Base-by-base conservation (phyloP, 2,888 invertebrate genomes). In the Drosophila imparisetae region DNA sequence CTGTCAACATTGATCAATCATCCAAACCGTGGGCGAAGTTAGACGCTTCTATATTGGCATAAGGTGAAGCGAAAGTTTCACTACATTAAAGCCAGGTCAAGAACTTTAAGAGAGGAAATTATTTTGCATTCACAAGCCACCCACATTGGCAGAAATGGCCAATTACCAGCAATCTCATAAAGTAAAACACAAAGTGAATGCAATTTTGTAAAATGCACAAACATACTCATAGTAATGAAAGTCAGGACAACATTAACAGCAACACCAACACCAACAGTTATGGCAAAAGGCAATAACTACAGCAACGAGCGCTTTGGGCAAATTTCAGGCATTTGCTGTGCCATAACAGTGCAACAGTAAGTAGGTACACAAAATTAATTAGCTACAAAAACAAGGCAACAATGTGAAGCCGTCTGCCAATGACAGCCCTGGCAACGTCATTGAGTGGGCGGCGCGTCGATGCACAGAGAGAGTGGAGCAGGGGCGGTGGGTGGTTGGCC, bases 1-100 rank as follows among this genome's bases (percentile, higher is more conserved):
- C 83, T 86, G 88, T 89, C 90, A 90, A 89, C 90, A 83, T 80
- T 84, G 83, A 88, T 90, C 87, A 81, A 86, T 89, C 90, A 86
- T 72, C 58, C 53, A 42, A 48, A n/a, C 40, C 8, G 27, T 18
- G 7, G 30, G 29, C n/a, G 42, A 21, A 24, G 27, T 55, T n/a
- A 27, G 27, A 55, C 27, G 38, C 13, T n/a, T 29, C 29, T 4
- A 38, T 8, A n/a, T 38, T 15, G 15, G n/a, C 24, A 32, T 49
- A 55, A 52, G 29, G 15, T 13, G 15, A 67, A 38, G 61, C 10
- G 45, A 55, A 59, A 62, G 50, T 75, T 75, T 65, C 48, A 49
- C 40, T 42, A 66, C 3, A 34, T 40, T 32, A 45, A 71, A 75
- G 62, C 59, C 27, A 30, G 50, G 65, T 40, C 29, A 42, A 24